A percentile compares a stretch with the other conserved stretches of the same genome.
phyloP scores from a whole-genome alignment of 1,140 invertebrate genomes.

The Cydia strobilella region DNA sequence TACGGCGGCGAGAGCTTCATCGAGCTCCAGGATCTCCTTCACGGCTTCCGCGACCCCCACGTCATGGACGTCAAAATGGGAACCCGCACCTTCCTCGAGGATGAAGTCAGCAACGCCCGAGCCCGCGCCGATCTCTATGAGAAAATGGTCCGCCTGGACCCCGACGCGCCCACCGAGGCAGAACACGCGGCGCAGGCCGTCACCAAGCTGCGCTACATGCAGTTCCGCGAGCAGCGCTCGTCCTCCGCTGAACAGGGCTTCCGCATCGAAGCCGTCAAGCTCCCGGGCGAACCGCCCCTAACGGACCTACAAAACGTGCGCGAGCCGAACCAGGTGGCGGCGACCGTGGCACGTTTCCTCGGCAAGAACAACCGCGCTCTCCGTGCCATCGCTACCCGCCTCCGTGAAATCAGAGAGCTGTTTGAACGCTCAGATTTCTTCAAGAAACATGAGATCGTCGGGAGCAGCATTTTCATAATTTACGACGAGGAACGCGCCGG shows the following conservation, averaged over 20 bases:
- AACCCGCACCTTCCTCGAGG: conserved; percentile 95
- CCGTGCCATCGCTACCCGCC: conserved; percentile 85
- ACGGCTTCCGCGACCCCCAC: conserved; percentile 91
- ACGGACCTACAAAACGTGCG: conserved; percentile 90
- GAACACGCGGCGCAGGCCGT: conserved; percentile 90
- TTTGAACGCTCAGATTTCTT: conserved; percentile 95
- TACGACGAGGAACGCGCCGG: conserved; percentile 93
- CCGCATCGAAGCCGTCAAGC: conserved; percentile 96
- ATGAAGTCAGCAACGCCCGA: conserved; percentile 92
- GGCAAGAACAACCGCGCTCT: conserved; percentile 84
- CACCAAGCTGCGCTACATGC: conserved; percentile 97
- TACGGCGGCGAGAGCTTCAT: conserved; percentile 94
- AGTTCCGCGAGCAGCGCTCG: conserved; percentile 95
- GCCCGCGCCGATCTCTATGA: conserved; percentile 90
- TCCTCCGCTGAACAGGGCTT: conserved; percentile 96
- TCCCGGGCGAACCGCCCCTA: conserved; percentile 86
- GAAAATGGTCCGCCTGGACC: conserved; percentile 97
- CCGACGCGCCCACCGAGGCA: conserved; percentile 89
- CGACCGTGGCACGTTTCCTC: conserved; percentile 90
- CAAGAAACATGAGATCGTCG: conserved; percentile 94
- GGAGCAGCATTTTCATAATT: conserved; percentile 96
- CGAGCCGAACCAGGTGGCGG: conserved; percentile 87
- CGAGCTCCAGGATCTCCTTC: conserved; percentile 93
- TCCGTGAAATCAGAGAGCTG: conserved; percentile 88
- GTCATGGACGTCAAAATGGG: conserved; percentile 98